Evolutionary conservation across 2,888 invertebrate species (phyloP).

Genomic region (Incurvaria masculella): DNA sequence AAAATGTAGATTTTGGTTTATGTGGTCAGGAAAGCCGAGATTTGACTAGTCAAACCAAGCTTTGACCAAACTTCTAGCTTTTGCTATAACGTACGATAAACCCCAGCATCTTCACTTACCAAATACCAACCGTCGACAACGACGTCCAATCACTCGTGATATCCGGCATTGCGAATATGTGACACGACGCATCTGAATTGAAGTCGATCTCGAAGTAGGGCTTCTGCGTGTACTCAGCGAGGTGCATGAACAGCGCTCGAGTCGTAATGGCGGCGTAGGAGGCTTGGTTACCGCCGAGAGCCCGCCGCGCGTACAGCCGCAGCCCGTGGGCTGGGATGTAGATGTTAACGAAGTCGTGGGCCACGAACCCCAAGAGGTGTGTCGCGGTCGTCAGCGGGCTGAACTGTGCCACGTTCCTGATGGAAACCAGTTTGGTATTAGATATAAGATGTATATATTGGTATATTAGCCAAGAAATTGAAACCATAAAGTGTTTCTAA

Average conservation of each 20-base stretch:
- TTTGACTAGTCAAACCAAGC: no score
- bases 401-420: constrained; percentile 24
- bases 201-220: constrained; percentile 28
- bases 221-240: constrained; percentile 36
- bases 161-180: constrained; percentile 37
- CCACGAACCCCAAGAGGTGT: constrained; percentile 37
- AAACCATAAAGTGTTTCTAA: no score
- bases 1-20: no score
- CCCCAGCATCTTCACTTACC: no score
- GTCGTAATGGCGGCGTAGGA: constrained; percentile 30
- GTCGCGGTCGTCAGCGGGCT: constrained; percentile 27
- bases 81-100: no score
- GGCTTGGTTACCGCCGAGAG: constrained; percentile 24
- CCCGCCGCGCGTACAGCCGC: constrained; percentile 25
- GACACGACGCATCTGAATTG: constrained; percentile 31
- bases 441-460: no score
- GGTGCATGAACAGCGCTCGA: constrained; percentile 24
- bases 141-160: constrained; percentile 34
- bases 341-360: constrained; percentile 31
- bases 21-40: no score
- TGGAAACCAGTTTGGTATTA: no score
- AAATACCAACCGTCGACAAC: constrained; percentile 37
- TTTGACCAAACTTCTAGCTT: no score
- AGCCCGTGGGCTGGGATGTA: constrained; percentile 29
- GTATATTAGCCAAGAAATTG: no score